Evolutionary conservation across 2,797 vertebrate genomes (phyloP), one percentile per base, ranked within the genome.

Genomic region (Mus spretus): DNA sequence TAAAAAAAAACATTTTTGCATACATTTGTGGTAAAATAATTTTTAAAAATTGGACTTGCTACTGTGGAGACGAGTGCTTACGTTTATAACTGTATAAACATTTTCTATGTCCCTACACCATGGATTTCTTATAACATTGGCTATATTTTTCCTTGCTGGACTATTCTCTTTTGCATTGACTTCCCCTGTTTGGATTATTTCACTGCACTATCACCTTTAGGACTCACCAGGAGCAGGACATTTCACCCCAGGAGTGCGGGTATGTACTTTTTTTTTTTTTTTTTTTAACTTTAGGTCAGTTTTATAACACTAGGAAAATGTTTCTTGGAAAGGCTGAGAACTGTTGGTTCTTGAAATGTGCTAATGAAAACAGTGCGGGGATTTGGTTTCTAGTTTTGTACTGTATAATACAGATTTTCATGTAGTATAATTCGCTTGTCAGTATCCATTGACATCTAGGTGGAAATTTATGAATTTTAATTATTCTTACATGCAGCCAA

Each of bases 131-230:
- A 99, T 99, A 98, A 99, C 98, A 98, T 98, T 99, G 98, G 98
- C 98, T 99, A 99, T 99, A 99, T 99, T 98, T 99, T 99, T 98
- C 98, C 98, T 99, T 99, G 98, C 98, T 99, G 98, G 98, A 99
- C 98, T 98, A 99, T 99, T 99, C 98, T 98, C 98, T 98, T 98
- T 99, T 99, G 98, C 98, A 99, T 99, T 99, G 98, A 99, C 98
- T 98, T 98, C 98, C 98, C 98, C 98, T 99, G 98, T 99, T 99
- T 99, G 98, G 98, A 99, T 98, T 99, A 99, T 99, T 99, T 99
- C 98, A 99, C 98, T 99, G 98, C 98, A 98, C 99, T 99, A 98
- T 98, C 98, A 99, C 98, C 98, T 99, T 99, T 99, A 99, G 98
- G 98, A 99, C 98, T 98, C 98, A 96, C 98, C 98, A 99, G 98